Evolutionary conservation across 2,113 vertebrate genomes (phyloP).

Genomic region (Cryptomyrus ogoouensis): DNA sequence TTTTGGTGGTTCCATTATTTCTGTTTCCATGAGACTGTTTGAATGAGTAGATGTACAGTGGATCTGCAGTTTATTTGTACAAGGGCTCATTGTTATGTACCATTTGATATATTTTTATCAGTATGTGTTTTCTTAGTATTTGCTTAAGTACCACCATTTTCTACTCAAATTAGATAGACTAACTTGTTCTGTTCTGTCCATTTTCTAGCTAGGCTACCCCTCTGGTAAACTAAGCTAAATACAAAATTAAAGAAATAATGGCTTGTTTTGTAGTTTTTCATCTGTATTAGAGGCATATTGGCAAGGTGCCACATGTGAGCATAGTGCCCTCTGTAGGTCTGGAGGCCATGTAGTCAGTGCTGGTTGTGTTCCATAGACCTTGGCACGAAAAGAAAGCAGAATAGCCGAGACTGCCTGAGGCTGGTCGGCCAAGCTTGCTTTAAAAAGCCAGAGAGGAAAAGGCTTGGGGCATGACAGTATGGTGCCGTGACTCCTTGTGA

Average conservation of each 20-base stretch:
- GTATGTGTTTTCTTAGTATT: not conserved
- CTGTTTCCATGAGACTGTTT: not conserved
- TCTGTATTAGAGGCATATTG: not conserved
- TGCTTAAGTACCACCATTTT: not conserved
- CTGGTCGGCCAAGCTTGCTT: not conserved
- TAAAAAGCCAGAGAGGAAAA: conserved; percentile 4
- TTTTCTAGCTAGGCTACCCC: not conserved
- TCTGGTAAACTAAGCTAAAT: not conserved
- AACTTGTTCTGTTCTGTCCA: not conserved
- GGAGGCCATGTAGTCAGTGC: conserved; percentile 6
- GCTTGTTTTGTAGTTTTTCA: not conserved
- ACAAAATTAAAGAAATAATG: not conserved
- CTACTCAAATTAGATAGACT: not conserved
- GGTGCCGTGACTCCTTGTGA: conserved; percentile 19
- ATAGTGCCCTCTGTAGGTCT: not conserved
- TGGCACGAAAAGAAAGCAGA: not conserved
- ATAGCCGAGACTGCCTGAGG: not conserved
- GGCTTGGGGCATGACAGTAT: conserved; percentile 4
- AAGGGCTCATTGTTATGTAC: not conserved
- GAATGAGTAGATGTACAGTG: not conserved
- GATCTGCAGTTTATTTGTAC: not conserved
- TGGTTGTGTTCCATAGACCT: not conserved
- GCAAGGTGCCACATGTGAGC: not conserved
- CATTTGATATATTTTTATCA: not conserved
- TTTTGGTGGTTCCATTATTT: not conserved